phyloP scores from a whole-genome alignment of 2,888 invertebrate species.

The Lucinisca nassula region DNA sequence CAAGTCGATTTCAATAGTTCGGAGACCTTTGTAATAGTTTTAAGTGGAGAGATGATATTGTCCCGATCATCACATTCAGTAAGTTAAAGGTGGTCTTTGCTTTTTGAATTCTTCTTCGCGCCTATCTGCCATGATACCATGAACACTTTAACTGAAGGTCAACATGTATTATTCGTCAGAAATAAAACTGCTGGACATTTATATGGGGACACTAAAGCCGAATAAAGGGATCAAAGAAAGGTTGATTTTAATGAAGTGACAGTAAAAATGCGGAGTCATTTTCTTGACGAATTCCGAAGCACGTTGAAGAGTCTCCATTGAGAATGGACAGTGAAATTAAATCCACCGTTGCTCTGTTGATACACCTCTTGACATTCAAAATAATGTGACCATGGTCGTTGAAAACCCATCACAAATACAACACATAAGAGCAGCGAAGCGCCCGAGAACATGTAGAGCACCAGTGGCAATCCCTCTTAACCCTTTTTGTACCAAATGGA shows the following conservation, averaged over 20 bases:
- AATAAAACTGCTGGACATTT: neutral
- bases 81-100: neutral
- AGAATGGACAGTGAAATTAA: neutral
- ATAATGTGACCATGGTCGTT: too few relatives aligned
- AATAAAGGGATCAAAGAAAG: slow-evolving; percentile 1
- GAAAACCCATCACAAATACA: too few relatives aligned
- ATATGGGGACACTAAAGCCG: neutral
- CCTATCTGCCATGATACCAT: neutral
- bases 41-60: neutral
- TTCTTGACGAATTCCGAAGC: neutral
- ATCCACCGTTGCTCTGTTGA: too few relatives aligned
- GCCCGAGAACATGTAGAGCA: too few relatives aligned
- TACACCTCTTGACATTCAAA: too few relatives aligned
- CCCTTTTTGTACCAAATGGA: too few relatives aligned
- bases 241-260: neutral
- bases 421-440: too few relatives aligned
- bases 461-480: too few relatives aligned
- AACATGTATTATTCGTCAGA: neutral
- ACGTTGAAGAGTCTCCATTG: neutral
- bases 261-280: slow-evolving; percentile 7
- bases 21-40: neutral
- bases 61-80: neutral
- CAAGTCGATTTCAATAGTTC: neutral
- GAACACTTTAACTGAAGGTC: neutral
- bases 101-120: neutral